A percentile compares a stretch with the other conserved stretches of the same genome.
Conservation (phyloP, 2,888 invertebrate genomes). For the Cerastis rubricosa region DNA sequence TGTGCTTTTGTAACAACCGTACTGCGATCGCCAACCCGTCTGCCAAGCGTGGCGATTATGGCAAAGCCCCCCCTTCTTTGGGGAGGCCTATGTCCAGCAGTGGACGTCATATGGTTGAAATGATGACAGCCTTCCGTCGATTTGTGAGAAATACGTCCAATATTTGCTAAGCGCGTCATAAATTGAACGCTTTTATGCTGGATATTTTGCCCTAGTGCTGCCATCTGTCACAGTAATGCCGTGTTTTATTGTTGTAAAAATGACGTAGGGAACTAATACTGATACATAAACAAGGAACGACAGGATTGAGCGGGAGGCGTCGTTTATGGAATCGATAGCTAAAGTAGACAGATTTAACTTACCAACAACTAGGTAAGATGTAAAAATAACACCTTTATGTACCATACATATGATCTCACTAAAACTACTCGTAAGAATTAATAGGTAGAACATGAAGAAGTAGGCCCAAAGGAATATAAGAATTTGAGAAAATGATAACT, state of each 20-base stretch:
- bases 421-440: neutral
- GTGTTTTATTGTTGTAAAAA: constrained; percentile 19
- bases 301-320: neutral
- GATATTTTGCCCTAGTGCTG: neutral
- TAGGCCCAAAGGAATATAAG: neutral
- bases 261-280: neutral
- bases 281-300: neutral
- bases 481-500: neutral
- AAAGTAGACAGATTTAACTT: neutral
- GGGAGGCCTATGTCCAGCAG: no score
- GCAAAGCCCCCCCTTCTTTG: no score
- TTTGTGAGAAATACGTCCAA: neutral
- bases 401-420: neutral
- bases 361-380: neutral
- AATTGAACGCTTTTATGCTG: neutral
- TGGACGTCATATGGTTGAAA: no score
- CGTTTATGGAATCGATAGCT: neutral
- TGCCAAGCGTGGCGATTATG: no score
- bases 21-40: no score
- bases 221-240: constrained; percentile 26
- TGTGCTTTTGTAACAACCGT: no score
- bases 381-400: neutral
- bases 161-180: neutral
- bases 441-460: neutral
- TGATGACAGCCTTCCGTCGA: no score